These are phyloP conservation scores for Eurystomus glaucurus DNA, from an alignment of 2,797 vertebrate genomes.

Conservation along the genomic window DNA sequence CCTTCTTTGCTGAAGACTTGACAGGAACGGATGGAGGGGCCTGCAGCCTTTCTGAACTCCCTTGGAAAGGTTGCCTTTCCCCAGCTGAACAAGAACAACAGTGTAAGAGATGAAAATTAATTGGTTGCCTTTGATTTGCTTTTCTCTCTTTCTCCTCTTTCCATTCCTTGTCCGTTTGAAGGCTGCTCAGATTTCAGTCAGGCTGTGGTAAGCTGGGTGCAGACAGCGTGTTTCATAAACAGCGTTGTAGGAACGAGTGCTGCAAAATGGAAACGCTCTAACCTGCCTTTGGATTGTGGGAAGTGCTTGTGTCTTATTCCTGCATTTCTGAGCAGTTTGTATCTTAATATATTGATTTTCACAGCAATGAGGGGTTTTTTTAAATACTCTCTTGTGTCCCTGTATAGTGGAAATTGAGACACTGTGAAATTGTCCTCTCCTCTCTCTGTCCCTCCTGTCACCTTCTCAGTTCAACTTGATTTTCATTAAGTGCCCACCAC, in stretches of 20 bases:
- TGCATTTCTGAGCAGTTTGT: not conserved
- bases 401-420: not conserved
- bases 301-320: not conserved
- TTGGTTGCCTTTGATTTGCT: conserved; percentile 38
- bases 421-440: not conserved
- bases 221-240: not conserved
- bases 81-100: not conserved
- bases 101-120: conserved; percentile 38
- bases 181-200: conserved; percentile 56
- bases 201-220: conserved; percentile 4
- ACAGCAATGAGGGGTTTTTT: not conserved
- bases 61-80: conserved; percentile 1
- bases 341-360: not conserved
- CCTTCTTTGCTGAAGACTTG: not conserved
- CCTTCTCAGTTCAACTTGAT: not conserved
- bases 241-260: not conserved
- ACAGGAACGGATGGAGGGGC: not conserved
- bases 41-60: not conserved
- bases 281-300: not conserved
- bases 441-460: not conserved
- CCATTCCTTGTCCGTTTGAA: conserved; percentile 18
- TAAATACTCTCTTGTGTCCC: not conserved
- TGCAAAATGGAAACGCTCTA: not conserved
- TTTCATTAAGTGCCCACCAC: not conserved
- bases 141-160: conserved; percentile 36